A percentile compares a stretch with the other conserved stretches of the same genome.
These are phyloP conservation scores for Myotis davidii DNA, from an alignment of 2,113 vertebrate species.

Conservation along the genomic window DNA sequence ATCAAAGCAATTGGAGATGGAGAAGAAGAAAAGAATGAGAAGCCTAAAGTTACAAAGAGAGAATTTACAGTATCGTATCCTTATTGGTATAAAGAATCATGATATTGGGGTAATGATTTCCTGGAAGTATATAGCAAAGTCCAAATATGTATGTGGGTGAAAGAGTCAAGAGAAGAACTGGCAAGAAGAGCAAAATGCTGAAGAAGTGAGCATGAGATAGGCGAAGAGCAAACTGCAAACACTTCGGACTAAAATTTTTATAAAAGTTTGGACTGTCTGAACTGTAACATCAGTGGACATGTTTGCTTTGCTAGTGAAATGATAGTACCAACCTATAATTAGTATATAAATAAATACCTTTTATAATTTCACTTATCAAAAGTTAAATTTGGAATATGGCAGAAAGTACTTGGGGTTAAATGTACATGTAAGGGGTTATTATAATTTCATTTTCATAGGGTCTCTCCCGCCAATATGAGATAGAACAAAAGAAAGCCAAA, in stretches of 20 bases:
- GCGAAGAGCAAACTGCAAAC: background rate
- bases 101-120: background rate
- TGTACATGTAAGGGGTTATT: background rate
- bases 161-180: background rate
- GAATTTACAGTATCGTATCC: background rate
- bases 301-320: background rate
- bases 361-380: background rate
- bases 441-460: background rate
- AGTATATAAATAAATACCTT: constrained; percentile 25
- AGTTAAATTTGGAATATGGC: background rate
- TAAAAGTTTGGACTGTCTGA: background rate
- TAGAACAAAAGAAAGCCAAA: background rate
- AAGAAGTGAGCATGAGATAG: background rate
- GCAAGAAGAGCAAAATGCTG: background rate
- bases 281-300: background rate
- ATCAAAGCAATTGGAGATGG: background rate
- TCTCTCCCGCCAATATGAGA: background rate
- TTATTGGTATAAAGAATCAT: background rate
- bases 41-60: background rate
- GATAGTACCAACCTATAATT: background rate
- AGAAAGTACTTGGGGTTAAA: background rate
- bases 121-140: background rate
- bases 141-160: background rate
- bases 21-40: background rate
- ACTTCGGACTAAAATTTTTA: background rate